Base-by-base conservation (phyloP, 2,888 invertebrate genomes). In the Apodemia duryi region DNA sequence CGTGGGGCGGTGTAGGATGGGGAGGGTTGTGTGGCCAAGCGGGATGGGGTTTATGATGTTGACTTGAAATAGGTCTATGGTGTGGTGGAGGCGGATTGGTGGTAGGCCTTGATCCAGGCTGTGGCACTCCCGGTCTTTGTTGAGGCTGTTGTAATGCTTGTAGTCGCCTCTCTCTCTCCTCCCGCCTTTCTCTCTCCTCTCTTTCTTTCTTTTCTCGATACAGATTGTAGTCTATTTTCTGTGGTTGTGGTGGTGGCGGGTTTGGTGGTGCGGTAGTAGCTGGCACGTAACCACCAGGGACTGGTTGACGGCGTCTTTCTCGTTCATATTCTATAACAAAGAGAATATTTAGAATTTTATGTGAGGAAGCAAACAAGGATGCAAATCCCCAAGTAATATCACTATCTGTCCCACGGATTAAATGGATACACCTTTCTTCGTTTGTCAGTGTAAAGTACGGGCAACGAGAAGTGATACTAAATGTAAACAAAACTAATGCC, bases 171-270 rank as follows among this genome's bases (percentile, higher is more conserved):
- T 85, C 83, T 69, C 86, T 70, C 70, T 80, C 83, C 72, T 79
- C 85, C 32, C 89, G 75, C 68, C 93, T 82, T 66, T 93, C 93
- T 2, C 93, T 77, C 66, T 94, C 94, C 69, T 94, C 84, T 43
- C 94, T 86, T 73, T 95, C 95, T 62, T 93, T 90, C 76, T 94
- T 94, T 77, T 95, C 95, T 32, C 94, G 86, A 78, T 95, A 95
- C 10, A 94, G 92, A 66, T 93, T 92, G 73, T 93, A 92, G 76
- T 93, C 92, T 65, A 92, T 91, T 74, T 92, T 93, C 73, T 93
- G 92, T 2, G 91, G 90, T 63, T 86, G 82, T 38, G 91, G n/a
- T 6, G 64, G 79, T 66, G 87, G 79, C 66, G 87, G 78, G 65
- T 84, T 76, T 41, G 88, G 73, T 66, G 84, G 76, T 1, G 87